Conservation (phyloP, 2,113 vertebrate species). For the Otus sunia region DNA sequence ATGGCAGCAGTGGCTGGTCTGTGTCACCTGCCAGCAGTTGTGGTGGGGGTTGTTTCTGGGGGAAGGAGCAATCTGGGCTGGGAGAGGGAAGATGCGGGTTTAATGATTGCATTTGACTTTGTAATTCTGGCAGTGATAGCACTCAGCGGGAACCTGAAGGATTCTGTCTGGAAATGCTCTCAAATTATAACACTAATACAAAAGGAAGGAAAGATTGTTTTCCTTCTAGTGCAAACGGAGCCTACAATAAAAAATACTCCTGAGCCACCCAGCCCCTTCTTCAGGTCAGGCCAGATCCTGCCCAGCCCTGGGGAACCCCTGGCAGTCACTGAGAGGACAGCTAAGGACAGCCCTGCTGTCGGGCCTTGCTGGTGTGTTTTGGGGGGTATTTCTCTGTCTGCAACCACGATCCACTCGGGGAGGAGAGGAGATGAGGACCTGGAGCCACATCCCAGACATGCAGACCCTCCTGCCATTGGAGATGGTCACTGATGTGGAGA, state of each 20-base stretch:
- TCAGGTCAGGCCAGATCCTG: rapidly evolving
- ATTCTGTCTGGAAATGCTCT: slow-evolving; percentile 59
- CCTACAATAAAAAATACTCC: background rate
- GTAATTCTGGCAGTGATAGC: slow-evolving; percentile 56
- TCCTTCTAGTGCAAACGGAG: background rate
- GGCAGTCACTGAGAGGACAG: background rate
- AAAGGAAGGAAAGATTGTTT: slow-evolving; percentile 55
- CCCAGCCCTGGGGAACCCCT: background rate
- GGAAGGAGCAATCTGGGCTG: slow-evolving; percentile 17
- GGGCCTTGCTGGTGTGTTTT: background rate
- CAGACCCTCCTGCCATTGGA: background rate
- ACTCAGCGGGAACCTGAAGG: slow-evolving; percentile 46
- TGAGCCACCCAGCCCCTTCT: background rate
- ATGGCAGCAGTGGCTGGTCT: rapidly evolving
- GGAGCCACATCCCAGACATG: background rate
- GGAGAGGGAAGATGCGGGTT: slow-evolving; percentile 13
- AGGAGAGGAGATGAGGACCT: background rate
- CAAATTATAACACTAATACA: slow-evolving; percentile 51
- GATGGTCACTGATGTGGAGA: background rate
- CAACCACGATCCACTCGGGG: rapidly evolving
- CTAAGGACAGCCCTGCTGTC: background rate
- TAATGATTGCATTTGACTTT: slow-evolving; percentile 74
- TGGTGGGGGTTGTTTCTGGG: background rate
- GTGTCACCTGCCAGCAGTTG: background rate
- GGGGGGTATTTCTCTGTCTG: background rate